These are phyloP conservation scores for Prietella phreatophila DNA, from an alignment of 2,113 vertebrate species.

Conservation along the genomic window DNA sequence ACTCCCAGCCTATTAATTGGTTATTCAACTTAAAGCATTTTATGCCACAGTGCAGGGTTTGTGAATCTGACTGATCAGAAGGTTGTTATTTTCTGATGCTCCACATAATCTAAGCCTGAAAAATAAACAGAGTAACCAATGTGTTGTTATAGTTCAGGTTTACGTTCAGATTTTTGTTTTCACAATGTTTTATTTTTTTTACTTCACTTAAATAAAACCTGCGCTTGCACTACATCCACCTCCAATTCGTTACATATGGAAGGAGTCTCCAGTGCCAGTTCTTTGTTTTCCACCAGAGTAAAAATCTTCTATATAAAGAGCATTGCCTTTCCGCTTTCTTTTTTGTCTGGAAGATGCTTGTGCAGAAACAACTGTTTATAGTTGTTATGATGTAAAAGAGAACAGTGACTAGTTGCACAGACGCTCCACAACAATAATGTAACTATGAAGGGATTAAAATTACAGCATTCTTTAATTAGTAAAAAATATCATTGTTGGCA, in stretches of 20 bases:
- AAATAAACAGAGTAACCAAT: no score
- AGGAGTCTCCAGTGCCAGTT: not conserved
- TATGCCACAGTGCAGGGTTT: not conserved
- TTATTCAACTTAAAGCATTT: not conserved
- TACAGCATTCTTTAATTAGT: not conserved
- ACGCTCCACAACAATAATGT: not conserved
- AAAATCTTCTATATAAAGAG: not conserved
- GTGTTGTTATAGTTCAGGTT: no score
- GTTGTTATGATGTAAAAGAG: no score
- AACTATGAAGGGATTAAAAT: not conserved
- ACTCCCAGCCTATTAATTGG: not conserved
- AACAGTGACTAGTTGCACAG: no score
- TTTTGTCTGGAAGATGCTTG: not conserved
- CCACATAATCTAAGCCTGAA: not conserved
- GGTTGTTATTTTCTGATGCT: not conserved
- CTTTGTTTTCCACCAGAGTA: not conserved
- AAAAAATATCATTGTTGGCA: not conserved
- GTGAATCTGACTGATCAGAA: no score
- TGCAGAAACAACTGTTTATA: no score
- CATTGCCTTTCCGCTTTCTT: not conserved
- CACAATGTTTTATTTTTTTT: no score
- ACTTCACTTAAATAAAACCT: no score
- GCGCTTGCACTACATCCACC: no score
- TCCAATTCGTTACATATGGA: not conserved
- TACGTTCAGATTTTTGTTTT: no score